These are phyloP conservation scores for Aplidium turbinatum DNA, from an alignment of 23 tunicate species.

Conservation along the genomic window DNA sequence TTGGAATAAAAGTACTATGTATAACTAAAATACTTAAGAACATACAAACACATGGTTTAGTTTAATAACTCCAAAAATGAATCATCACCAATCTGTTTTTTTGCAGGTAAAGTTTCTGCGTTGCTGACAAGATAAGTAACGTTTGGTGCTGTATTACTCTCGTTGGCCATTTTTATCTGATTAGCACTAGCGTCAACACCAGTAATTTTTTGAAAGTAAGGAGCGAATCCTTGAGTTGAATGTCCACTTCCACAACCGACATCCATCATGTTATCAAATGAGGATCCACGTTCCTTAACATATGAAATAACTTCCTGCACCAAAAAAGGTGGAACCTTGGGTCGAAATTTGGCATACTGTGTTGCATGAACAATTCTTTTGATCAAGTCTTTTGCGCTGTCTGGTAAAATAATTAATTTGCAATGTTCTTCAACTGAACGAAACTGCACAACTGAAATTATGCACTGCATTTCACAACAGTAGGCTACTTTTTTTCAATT, in stretches of 20 bases:
- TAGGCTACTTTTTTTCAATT: too few species aligned
- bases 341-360: slow-evolving; percentile 36
- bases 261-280: slow-evolving; percentile 21
- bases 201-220: slow-evolving; percentile 6
- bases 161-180: slow-evolving; percentile 46
- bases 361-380: slow-evolving; percentile 21
- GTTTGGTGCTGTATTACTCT: slow-evolving; percentile 1
- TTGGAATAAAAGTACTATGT: too few species aligned
- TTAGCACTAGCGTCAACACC: slow-evolving; percentile 46
- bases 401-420: too few species aligned
- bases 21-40: too few species aligned
- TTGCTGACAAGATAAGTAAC: slow-evolving; percentile 29
- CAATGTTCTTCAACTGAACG: too few species aligned
- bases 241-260: slow-evolving; percentile 69
- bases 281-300: slow-evolving; percentile 12
- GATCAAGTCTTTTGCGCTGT: too few species aligned
- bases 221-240: slow-evolving; percentile 20
- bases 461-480: too few species aligned
- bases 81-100: slow-evolving; percentile 41
- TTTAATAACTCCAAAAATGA: too few species aligned
- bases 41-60: too few species aligned
- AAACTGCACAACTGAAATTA: too few species aligned
- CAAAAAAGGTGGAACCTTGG: slow-evolving; percentile 12
- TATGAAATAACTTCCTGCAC: slow-evolving; percentile 3
- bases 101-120: slow-evolving; percentile 38